Percentiles rank a stretch among this genome's conserved stretches.
Evolutionary conservation across 2,797 vertebrate genomes (phyloP).

Genomic region (Sebastes miniatus): DNA sequence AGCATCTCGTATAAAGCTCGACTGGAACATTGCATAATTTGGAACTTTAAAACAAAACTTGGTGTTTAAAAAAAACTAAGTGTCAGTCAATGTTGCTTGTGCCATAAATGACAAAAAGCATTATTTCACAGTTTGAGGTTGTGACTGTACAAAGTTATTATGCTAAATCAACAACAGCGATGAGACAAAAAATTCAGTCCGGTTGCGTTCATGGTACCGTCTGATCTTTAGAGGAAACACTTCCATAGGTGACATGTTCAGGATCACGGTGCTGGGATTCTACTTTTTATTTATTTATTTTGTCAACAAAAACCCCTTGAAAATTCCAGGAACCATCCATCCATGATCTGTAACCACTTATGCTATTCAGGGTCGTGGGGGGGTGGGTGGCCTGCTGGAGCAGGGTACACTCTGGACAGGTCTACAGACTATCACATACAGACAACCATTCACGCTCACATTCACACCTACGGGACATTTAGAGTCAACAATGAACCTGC

Average conservation of each 20-base stretch:
- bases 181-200: neutral
- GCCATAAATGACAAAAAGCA: neutral
- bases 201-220: neutral
- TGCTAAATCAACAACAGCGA: neutral
- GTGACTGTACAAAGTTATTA: conserved; percentile 8
- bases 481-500: too few species aligned
- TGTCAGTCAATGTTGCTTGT: neutral
- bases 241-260: neutral
- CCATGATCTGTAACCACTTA: too few species aligned
- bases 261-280: neutral
- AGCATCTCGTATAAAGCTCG: neutral
- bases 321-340: neutral
- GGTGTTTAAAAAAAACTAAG: neutral
- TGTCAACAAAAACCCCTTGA: neutral
- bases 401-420: too few species aligned
- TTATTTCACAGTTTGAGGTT: conserved; percentile 43
- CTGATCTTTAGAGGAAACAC: neutral
- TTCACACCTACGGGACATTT: too few species aligned
- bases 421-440: too few species aligned
- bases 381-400: too few species aligned
- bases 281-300: neutral
- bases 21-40: neutral
- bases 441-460: too few species aligned
- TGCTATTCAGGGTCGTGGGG: too few species aligned
- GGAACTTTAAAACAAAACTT: neutral